Base-by-base conservation (phyloP, 2,797 vertebrate species). In the Valencia hispanica region DNA sequence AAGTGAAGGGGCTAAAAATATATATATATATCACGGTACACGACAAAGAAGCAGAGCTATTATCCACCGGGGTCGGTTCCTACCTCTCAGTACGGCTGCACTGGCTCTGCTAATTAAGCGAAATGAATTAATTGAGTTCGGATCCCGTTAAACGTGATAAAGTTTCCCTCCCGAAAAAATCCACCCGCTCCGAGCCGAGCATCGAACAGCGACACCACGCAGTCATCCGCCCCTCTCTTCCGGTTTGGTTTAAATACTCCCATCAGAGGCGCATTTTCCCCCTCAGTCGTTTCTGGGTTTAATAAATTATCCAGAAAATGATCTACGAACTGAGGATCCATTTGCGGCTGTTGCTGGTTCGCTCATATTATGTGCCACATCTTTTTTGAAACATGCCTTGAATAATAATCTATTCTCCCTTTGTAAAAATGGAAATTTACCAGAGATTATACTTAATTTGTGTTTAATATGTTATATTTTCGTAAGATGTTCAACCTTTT, bases 81-180 rank as follows among this genome's bases (percentile, higher is more conserved):
- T 94, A 94, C 92, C 92, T 93, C 90, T 92, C 89, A 88, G 86
- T 90, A 34, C 85, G 90, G 86, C 89, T 90, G 87, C 82, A 87
- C 88, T 88, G 84, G 84, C 85, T 91, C 85, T 82, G 74, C 80
- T 86, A 85, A 90, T 93, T 82, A 86, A 87, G 89, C 78, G 72
- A 84, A 88, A 88, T 84, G 87, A 90, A 87, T 83, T 85, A 86
- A 84, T 87, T 90, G 93, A 82, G 87, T 84, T 93, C 92, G 89
- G 93, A 95, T 96, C 94, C 92, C 85, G 94, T 94, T 93, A 95
- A 96, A 96, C 89, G 92, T 91, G 79, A 87, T 90, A 94, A 96
- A 96, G 94, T 96, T 96, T 96, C 95, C 96, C 96, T 96, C 95
- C 94, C 93, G 95, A 95, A 96, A 94, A 90, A 68, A 45, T 27